These are phyloP conservation scores for Dasypolia templi DNA, from an alignment of 2,888 invertebrate species.

Conservation along the genomic window DNA sequence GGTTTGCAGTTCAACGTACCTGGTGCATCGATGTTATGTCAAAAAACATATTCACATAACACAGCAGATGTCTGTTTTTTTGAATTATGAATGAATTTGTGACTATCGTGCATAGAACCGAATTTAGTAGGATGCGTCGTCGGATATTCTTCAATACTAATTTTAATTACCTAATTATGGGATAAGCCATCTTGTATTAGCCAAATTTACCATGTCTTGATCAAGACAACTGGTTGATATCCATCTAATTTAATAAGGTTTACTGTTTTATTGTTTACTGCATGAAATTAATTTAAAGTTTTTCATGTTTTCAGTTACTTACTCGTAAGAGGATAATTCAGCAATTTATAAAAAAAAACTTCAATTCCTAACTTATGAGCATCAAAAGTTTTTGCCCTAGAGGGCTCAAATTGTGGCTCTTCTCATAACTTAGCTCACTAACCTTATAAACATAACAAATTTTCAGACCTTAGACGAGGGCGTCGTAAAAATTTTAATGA, in stretches of 20 bases:
- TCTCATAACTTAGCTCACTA: conserved; percentile 2
- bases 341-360: not conserved
- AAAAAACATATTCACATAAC: not conserved
- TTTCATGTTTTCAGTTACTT: not conserved
- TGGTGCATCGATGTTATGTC: not conserved
- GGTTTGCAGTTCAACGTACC: conserved; percentile 1
- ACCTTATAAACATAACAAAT: too few relatives aligned
- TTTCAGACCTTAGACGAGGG: conserved; percentile 77
- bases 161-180: not conserved
- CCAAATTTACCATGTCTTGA: not conserved
- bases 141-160: not conserved
- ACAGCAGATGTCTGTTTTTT: not conserved
- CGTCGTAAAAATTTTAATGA: conserved; percentile 78
- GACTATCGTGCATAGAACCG: too few relatives aligned
- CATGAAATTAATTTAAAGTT: not conserved
- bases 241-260: not conserved
- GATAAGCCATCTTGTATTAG: not conserved
- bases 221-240: not conserved
- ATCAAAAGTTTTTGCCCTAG: conserved; percentile 1
- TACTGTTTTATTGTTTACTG: not conserved
- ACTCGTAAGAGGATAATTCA: not conserved
- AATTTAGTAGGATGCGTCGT: not conserved
- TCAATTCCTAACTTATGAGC: conserved; percentile 3
- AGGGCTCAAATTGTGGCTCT: conserved; percentile 17
- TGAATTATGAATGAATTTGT: not conserved